Base-by-base conservation (phyloP, 2,888 invertebrate genomes). In the Heliconius cydno region DNA sequence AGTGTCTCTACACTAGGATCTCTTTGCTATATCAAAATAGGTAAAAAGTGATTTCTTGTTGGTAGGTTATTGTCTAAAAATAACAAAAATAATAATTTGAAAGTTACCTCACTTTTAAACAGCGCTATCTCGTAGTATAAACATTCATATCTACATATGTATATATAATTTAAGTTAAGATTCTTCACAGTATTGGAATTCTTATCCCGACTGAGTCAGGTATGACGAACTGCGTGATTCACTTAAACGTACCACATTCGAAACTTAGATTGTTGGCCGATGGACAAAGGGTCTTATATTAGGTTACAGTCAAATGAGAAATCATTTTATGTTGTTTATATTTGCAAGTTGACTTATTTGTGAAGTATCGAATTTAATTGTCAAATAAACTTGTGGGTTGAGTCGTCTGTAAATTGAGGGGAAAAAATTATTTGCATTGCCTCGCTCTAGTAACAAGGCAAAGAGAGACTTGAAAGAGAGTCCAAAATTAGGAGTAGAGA, bases 171-270 rank as follows among this genome's bases (percentile, higher is more conserved):
- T 46, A 41, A 75, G 65, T 75, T 28, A 28, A 30, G 28, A 75
- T 75, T 75, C 65, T 7, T 66, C 7, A 75, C 65, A 46, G 28
- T 41, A 38, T 65, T 74, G 38, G 19, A 41, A 60, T 65, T 65
- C 75, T 75, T 65, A 46, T 60, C 67, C 76, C 60, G 52, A 68
- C 68, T 75, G 75, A 75, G 66, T 81, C 80, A 81, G 78, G 41
- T 78, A 77, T 78, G 80, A 80, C 80, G 76, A 71, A 77, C 76
- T 57, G 28, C 13, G 66, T 80, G 80, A 81, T 76, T 81, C 81
- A 81, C 60, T 30, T 79, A 78, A 78, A 74, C 80, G 76, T 63
- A 76, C 70, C 52, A 73, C 74, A 77, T 71, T 63, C 60, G 76
- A 38, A 60, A 79, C 72, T 66, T 57, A 34, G 76, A 72, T 80